These are phyloP conservation scores for Scaptomyza flava DNA, from an alignment of 2,888 invertebrate genomes.

Conservation along the genomic window DNA sequence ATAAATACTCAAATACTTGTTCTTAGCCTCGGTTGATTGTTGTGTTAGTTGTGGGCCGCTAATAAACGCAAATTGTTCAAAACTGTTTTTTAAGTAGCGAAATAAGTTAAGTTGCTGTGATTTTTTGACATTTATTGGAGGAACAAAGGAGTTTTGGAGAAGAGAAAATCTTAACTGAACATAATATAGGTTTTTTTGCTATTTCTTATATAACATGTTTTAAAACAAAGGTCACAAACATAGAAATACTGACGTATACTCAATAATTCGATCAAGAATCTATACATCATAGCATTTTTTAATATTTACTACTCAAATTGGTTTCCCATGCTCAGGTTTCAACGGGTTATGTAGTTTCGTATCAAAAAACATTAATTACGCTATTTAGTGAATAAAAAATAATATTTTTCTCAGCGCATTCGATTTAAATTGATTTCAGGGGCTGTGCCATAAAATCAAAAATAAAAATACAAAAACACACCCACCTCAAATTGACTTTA, in stretches of 20 bases:
- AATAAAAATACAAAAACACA: slow-evolving; percentile 41
- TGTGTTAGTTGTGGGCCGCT: slow-evolving; percentile 51
- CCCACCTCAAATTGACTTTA: slow-evolving; percentile 60
- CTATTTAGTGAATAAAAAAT: slow-evolving; percentile 40
- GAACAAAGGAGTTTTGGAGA: neutral
- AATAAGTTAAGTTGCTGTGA: slow-evolving; percentile 47
- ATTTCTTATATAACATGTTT: too few relatives aligned
- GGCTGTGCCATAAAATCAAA: slow-evolving; percentile 5
- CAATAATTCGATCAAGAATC: too few relatives aligned
- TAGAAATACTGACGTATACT: too few relatives aligned
- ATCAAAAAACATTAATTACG: slow-evolving; percentile 16
- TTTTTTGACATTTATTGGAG: slow-evolving; percentile 51
- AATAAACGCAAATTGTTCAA: slow-evolving; percentile 71
- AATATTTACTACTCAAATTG: too few relatives aligned
- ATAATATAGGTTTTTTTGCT: too few relatives aligned
- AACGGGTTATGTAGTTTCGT: neutral
- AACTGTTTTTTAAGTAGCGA: slow-evolving; percentile 68
- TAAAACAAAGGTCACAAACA: neutral
- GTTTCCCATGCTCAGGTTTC: neutral
- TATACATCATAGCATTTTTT: too few relatives aligned
- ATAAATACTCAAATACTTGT: neutral
- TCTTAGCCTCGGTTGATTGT: slow-evolving; percentile 16
- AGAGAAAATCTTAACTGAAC: neutral
- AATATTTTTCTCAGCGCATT: slow-evolving; percentile 38
- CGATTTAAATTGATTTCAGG: slow-evolving; percentile 45